Evolutionary conservation across 2,888 invertebrate species (phyloP).

Genomic region (Drosophila mimetica): DNA sequence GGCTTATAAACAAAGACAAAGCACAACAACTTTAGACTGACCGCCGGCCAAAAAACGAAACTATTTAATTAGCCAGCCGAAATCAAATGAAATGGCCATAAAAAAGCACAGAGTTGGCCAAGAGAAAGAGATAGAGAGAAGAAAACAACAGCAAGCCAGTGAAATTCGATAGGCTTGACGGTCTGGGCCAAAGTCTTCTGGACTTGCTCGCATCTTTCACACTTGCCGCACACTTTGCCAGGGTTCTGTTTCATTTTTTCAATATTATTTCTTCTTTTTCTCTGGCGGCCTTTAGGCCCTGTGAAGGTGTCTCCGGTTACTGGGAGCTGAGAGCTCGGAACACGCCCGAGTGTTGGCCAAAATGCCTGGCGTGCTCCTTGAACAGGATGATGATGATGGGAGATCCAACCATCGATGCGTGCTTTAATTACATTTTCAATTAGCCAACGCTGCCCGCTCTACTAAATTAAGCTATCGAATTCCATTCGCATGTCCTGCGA

Average conservation of each 20-base stretch:
- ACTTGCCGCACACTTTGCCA: slow-evolving; percentile 76
- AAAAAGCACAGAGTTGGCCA: slow-evolving; percentile 18
- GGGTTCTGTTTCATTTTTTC: slow-evolving; percentile 33
- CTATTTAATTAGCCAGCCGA: slow-evolving; percentile 71
- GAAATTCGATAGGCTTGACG: slow-evolving; percentile 76
- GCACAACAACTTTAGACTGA: slow-evolving; percentile 35
- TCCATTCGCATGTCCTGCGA: slow-evolving; percentile 72
- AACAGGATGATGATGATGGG: slow-evolving; percentile 28
- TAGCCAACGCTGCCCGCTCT: slow-evolving; percentile 61
- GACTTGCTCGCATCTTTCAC: slow-evolving; percentile 70
- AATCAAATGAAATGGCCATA: slow-evolving; percentile 32
- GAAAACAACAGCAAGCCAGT: slow-evolving; percentile 44
- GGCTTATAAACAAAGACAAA: slow-evolving; percentile 59
- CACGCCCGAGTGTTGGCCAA: slow-evolving; percentile 43
- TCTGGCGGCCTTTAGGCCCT: slow-evolving; percentile 53
- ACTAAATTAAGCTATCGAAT: slow-evolving; percentile 81
- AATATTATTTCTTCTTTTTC: background rate
- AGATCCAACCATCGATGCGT: slow-evolving; percentile 58
- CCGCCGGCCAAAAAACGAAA: slow-evolving; percentile 70
- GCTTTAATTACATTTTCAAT: slow-evolving; percentile 82
- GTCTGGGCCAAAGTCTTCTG: slow-evolving; percentile 45
- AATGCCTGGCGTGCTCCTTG: slow-evolving; percentile 60
- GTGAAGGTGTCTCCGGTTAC: slow-evolving; percentile 76
- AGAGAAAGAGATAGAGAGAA: slow-evolving; percentile 6
- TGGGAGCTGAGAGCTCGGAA: slow-evolving; percentile 41